Conservation (phyloP, 1,140 invertebrate genomes). For the Brachionus calyciflorus region DNA sequence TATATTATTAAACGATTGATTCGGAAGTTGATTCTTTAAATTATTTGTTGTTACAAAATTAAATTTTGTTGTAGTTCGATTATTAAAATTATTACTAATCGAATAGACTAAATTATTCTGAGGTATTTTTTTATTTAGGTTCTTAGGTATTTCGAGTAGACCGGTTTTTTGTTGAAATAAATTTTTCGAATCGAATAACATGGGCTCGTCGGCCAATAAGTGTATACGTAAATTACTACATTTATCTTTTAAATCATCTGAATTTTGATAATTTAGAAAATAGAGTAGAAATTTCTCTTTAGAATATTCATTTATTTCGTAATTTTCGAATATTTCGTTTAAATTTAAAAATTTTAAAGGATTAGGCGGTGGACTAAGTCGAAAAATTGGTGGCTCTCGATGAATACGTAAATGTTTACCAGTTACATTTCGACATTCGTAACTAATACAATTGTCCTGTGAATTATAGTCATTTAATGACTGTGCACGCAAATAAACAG, state of each 20-base stretch:
- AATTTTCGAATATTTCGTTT: neutral
- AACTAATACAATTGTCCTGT: neutral
- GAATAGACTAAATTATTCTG: too few relatives aligned
- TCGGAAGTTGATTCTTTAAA: neutral
- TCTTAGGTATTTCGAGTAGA: neutral
- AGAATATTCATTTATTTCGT: neutral
- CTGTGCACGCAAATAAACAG: too few relatives aligned
- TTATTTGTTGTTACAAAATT: neutral
- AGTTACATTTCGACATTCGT: neutral
- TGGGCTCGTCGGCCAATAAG: neutral
- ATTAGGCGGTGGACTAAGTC: constrained; percentile 10
- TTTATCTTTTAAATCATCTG: neutral
- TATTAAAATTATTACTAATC: too few relatives aligned
- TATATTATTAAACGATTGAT: too few relatives aligned
- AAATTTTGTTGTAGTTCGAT: neutral
- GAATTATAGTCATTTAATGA: too few relatives aligned
- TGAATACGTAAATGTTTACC: too few relatives aligned
- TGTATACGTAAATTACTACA: constrained; percentile 9
- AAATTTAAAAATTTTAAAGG: neutral
- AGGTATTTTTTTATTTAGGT: neutral
- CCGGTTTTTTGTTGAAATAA: neutral
- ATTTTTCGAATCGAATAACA: neutral
- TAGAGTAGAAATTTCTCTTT: constrained; percentile 35
- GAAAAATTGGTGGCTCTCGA: neutral
- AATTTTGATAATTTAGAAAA: neutral